A percentile compares a stretch with the other conserved stretches of the same genome.
These are phyloP conservation scores for Glyphotaelius pellucidus DNA, from an alignment of 2,888 invertebrate genomes.

Conservation along the genomic window DNA sequence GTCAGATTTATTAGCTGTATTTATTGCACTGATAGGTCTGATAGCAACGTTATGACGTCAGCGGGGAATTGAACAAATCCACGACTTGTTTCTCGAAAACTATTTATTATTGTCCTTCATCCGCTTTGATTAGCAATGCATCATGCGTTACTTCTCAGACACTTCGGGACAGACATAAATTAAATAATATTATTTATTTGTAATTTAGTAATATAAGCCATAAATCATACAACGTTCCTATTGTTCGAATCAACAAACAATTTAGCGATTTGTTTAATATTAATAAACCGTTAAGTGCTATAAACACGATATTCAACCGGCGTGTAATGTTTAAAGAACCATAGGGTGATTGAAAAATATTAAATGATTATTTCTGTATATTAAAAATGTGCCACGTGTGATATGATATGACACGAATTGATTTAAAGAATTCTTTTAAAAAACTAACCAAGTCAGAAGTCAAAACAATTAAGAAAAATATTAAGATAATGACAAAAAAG, in stretches of 20 bases:
- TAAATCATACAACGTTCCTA: slow-evolving; percentile 18
- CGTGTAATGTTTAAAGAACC: not conserved
- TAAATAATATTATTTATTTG: slow-evolving; percentile 16
- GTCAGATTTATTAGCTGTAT: slow-evolving; percentile 31
- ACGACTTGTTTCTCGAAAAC: not conserved
- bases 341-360: not conserved
- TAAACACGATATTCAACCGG: not conserved
- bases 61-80: not conserved
- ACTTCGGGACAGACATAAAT: slow-evolving; percentile 12
- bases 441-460: no score
- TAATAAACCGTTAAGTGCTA: not conserved
- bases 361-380: no score
- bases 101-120: slow-evolving; percentile 39
- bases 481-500: no score
- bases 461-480: no score
- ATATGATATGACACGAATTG: no score
- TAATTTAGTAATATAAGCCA: not conserved
- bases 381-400: no score
- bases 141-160: slow-evolving; percentile 19
- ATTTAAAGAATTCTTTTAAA: no score
- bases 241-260: not conserved
- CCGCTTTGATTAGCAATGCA: slow-evolving; percentile 16
- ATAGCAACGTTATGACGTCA: slow-evolving; percentile 29
- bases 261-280: not conserved
- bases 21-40: slow-evolving; percentile 40